These are phyloP conservation scores for Mormyrus proboscirostris DNA, from an alignment of 2,797 vertebrate species.

Conservation along the genomic window DNA sequence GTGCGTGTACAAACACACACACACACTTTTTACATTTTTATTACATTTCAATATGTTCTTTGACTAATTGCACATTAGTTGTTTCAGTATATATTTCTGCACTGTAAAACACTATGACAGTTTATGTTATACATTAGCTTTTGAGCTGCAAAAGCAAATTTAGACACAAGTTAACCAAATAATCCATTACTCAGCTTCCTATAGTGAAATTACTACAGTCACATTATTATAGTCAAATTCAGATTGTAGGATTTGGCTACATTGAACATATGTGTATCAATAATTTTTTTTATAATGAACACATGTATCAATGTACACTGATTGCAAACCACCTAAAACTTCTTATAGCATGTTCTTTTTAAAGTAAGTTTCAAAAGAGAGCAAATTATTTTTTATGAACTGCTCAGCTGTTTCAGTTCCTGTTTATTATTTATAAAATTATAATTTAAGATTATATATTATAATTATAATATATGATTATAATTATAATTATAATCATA, in stretches of 20 bases:
- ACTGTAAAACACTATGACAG: neutral
- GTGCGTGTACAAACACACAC: no score
- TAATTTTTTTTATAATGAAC: neutral
- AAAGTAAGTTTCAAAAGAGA: neutral
- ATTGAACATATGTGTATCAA: neutral
- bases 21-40: neutral
- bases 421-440: no score
- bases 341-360: neutral
- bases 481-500: no score
- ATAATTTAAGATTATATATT: no score
- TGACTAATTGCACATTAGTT: neutral
- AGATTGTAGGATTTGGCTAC: neutral
- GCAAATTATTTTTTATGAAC: neutral
- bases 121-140: neutral
- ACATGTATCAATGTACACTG: neutral
- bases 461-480: no score
- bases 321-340: neutral
- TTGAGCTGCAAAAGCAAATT: neutral
- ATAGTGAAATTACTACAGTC: neutral
- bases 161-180: neutral
- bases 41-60: neutral
- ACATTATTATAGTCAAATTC: neutral
- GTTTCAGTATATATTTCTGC: neutral
- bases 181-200: neutral
- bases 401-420: neutral